Conservation (phyloP, 37 sponge, comb jelly and placozoan species). For the Bolinopsis microptera region DNA sequence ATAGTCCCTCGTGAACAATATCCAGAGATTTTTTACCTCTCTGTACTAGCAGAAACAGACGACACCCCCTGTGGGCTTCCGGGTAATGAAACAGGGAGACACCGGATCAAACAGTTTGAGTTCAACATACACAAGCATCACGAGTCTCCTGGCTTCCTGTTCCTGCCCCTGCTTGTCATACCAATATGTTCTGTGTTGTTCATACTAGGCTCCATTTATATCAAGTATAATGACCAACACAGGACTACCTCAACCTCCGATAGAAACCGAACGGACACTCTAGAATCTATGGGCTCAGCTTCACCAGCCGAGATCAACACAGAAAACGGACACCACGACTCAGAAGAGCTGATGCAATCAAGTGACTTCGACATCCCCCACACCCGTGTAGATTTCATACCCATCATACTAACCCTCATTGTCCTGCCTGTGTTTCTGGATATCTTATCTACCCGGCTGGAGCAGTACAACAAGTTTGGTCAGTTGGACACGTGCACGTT, state of each 20-base stretch:
- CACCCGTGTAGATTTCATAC: slow-evolving; percentile 59
- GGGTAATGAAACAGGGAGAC: not conserved
- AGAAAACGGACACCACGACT: not conserved
- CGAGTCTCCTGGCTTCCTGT: slow-evolving; percentile 26
- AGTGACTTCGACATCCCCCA: not conserved
- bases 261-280: not conserved
- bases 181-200: slow-evolving; percentile 36
- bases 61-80: slow-evolving; percentile 50
- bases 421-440: slow-evolving; percentile 52
- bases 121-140: slow-evolving; percentile 42
- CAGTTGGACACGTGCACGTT: slow-evolving; percentile 32
- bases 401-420: slow-evolving; percentile 15
- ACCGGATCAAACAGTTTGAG: not conserved
- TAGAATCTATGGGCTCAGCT: not conserved
- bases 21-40: slow-evolving; percentile 33
- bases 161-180: slow-evolving; percentile 34
- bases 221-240: not conserved
- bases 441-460: slow-evolving; percentile 21
- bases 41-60: slow-evolving; percentile 40
- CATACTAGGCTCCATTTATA: slow-evolving; percentile 19
- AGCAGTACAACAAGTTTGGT: slow-evolving; percentile 22
- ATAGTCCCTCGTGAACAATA: not conserved
- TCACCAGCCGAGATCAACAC: not conserved
- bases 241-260: not conserved
- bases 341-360: not conserved